Base-by-base conservation (phyloP, 2,888 invertebrate species). In the Chrysodeixis includens region DNA sequence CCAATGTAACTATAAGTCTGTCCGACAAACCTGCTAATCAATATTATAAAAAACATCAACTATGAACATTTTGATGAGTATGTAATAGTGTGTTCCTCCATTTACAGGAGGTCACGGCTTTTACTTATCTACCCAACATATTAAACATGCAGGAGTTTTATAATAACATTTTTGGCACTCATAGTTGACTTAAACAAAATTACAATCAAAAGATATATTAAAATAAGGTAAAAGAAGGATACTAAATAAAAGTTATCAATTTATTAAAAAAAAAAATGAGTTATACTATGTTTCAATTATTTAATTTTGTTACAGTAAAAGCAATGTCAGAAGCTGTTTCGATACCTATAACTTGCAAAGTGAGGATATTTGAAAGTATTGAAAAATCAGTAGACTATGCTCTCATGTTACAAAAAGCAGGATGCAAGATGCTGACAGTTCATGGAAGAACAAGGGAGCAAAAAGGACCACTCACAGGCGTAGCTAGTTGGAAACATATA, bases 401-500 rank as follows among this genome's bases (percentile, higher is more conserved):
- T 5, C 96, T 97, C 92, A 98, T 99, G 98, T 92, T 99, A 74
- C 99, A 99, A 93, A 94, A 95, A n/a, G 98, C 99, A 57, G 99
- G 99, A 30, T 98, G 98, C 86, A 96, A 97, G 91, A 94, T 99
- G 86, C 95, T 99, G 35, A 99, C 99, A 8, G 98, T 99, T 22
- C 99, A 99, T 94, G 99, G 99, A 0, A 96, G 99, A 74, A 99
- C 98, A 0, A 96, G 98, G 66, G 99, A 99, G 77, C 99, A 99
- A 92, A 99, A 99, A 90, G 99, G 99, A n/a, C 98, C 98, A 1
- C 92, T 98, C 18, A 99, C 99, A 4, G 99, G 99, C 16, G 89
- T 99, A 61, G 99, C 99, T 26, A 97, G 97, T 91, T 99, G 99
- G 99, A 95, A 96, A 79, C 97, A 98, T 87, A 99, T 99, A 66